Evolutionary conservation across 1,140 invertebrate genomes (phyloP), one percentile per base, ranked within the genome.

Genomic region (Ceratina australensis): DNA sequence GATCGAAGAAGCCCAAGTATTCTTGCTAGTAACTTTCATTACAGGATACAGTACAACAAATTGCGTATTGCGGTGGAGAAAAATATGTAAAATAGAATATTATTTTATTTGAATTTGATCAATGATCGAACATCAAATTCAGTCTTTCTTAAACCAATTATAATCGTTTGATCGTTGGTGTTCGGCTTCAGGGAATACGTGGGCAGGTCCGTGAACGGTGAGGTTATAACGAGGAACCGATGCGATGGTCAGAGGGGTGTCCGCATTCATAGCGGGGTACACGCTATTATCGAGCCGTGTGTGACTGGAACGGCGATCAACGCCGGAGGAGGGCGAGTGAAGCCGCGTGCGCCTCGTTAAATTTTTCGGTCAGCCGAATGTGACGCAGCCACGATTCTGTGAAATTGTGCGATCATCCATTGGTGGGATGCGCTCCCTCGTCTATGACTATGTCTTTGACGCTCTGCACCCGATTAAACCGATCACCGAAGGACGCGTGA

Each of bases 271-370:
- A 24, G 42, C 47, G 61, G 61, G 52, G 52, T 16, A 13, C 42
- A 13, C 42, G 49, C 49, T 78, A 78, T 81, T 81, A 81, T 78
- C 54, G 68, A 74, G 33, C 16, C 78, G 73, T 83, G 69, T 72
- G 73, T 74, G 80, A 82, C 68, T 63, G 26, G 67, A 16, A 68
- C 49, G 54, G 26, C n/a, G 65, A 76, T 79, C 63, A 7, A n/a
- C 63, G 1, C 47, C 33, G 50, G 60, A 71, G 76, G 76, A 63
- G 64, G 78, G 73, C 65, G 42, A 67, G 33, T 10, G 33, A 42
- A 42, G 82, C 54, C 89, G 89, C 89, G 89, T 90, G 89, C 64
- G 83, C 81, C 88, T 91, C 84, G 89, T 91, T 91, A 91, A 90
- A 90, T 87, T 89, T 84, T 87, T 90, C 88, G 84, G 75, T 74